Conservation (phyloP, 1,140 invertebrate species). For the Drosophila simulans region DNA sequence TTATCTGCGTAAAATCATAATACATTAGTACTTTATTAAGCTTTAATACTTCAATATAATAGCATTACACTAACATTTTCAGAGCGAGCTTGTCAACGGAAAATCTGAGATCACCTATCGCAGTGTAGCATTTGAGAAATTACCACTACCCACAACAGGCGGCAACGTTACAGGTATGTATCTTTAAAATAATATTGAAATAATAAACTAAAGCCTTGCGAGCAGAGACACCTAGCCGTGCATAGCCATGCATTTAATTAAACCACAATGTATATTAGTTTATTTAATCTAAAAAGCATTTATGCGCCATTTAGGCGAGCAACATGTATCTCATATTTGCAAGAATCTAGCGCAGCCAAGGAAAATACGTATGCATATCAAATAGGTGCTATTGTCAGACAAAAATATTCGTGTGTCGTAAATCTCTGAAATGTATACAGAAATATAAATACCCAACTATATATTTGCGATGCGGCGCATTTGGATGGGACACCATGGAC, state of each 20-base stretch:
- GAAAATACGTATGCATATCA: constrained; percentile 23
- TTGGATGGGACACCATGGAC: constrained; percentile 54
- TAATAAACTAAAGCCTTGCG: constrained; percentile 9
- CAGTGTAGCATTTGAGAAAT: constrained; percentile 89
- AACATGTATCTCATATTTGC: constrained; percentile 15
- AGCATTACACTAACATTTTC: constrained; percentile 8
- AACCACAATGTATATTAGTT: constrained; percentile 42
- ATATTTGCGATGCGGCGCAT: constrained; percentile 32
- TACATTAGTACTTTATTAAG: too few species aligned
- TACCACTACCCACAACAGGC: constrained; percentile 89
- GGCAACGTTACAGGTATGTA: constrained; percentile 89
- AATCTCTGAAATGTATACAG: constrained; percentile 55
- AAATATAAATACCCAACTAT: constrained; percentile 33
- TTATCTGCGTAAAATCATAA: too few species aligned
- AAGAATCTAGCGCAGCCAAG: constrained; percentile 16
- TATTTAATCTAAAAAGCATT: constrained; percentile 66
- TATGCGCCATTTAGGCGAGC: constrained; percentile 66
- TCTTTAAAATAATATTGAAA: constrained; percentile 8
- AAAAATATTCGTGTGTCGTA: constrained; percentile 48
- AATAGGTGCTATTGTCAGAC: constrained; percentile 35
- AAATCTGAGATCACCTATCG: constrained; percentile 86
- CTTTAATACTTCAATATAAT: background rate
- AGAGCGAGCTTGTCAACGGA: constrained; percentile 77
- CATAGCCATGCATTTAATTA: constrained; percentile 44
- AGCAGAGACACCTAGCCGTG: constrained; percentile 9